Conservation (phyloP, 2,888 invertebrate species). For the Pachymerium ferrugineum region DNA sequence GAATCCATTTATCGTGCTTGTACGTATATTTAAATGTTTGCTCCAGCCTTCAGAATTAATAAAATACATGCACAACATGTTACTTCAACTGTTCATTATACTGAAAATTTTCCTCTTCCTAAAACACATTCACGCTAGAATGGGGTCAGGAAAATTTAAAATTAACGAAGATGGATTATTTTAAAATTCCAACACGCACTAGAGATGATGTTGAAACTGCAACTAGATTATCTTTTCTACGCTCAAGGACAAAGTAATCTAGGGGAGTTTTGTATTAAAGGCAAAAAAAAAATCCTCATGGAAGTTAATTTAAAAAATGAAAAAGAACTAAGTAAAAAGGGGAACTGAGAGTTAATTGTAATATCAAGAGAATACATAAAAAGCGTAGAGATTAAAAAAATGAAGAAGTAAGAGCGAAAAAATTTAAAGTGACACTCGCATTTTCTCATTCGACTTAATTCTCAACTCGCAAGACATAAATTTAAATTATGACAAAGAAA, state of each 20-base stretch:
- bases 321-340: neutral
- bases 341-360: neutral
- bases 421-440: slow-evolving; percentile 24
- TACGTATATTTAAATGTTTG: neutral
- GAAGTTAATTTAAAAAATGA: neutral
- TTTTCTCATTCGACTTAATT: slow-evolving; percentile 24
- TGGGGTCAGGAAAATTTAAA: slow-evolving; percentile 16
- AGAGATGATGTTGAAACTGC: slow-evolving; percentile 17
- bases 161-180: slow-evolving; percentile 25
- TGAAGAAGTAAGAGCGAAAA: neutral
- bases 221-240: neutral
- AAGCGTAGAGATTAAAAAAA: neutral
- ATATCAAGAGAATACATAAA: slow-evolving; percentile 12
- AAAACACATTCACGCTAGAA: neutral
- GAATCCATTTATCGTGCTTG: neutral
- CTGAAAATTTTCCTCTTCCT: neutral
- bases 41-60: slow-evolving; percentile 22
- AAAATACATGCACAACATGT: slow-evolving; percentile 3
- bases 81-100: slow-evolving; percentile 15
- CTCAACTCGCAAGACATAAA: slow-evolving; percentile 2
- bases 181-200: neutral
- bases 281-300: neutral
- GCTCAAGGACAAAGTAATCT: slow-evolving; percentile 11
- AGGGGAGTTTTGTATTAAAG: neutral
- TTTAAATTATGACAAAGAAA: neutral